phyloP scores from a whole-genome alignment of 2,797 vertebrate genomes.

The Schizopygopsis pylzovi region DNA sequence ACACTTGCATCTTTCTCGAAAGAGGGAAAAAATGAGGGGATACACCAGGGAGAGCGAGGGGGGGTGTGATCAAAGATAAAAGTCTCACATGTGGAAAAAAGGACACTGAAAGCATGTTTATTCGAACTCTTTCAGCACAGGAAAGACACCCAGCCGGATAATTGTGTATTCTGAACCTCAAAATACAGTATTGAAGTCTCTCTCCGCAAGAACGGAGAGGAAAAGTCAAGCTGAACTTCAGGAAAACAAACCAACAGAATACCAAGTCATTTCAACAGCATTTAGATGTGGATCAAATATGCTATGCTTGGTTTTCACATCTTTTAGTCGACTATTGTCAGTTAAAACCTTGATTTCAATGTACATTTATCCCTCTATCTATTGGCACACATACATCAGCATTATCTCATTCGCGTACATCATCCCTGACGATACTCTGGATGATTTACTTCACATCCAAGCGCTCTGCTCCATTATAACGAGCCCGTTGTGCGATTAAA shows the following conservation, averaged over 20 bases:
- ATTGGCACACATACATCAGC: not conserved
- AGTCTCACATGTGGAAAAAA: not conserved
- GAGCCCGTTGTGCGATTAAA: not conserved
- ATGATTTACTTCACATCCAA: not conserved
- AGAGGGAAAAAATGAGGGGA: not conserved
- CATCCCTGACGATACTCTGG: not conserved
- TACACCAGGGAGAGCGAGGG: slow-evolving; percentile 9
- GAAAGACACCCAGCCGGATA: slow-evolving; percentile 4
- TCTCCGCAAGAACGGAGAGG: not conserved
- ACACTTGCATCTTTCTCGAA: slow-evolving; percentile 24
- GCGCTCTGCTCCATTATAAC: not conserved
- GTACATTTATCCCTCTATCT: not conserved
- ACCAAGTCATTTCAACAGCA: not conserved
- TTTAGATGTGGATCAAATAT: not conserved
- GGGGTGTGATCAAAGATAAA: not conserved
- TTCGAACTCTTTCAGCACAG: slow-evolving; percentile 8
- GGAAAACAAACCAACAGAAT: slow-evolving; percentile 7
- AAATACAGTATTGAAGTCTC: slow-evolving; percentile 2
- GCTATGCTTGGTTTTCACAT: not conserved
- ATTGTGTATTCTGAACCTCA: slow-evolving; percentile 16
- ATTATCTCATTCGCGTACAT: not conserved
- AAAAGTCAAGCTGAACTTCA: not conserved
- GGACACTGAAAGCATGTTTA: slow-evolving; percentile 1
- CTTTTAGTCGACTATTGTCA: not conserved
- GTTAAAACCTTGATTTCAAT: not conserved